Percentiles rank a stretch among this genome's conserved stretches.
phyloP scores from a whole-genome alignment of 2,797 vertebrate genomes.

The Oreortyx pictus region DNA sequence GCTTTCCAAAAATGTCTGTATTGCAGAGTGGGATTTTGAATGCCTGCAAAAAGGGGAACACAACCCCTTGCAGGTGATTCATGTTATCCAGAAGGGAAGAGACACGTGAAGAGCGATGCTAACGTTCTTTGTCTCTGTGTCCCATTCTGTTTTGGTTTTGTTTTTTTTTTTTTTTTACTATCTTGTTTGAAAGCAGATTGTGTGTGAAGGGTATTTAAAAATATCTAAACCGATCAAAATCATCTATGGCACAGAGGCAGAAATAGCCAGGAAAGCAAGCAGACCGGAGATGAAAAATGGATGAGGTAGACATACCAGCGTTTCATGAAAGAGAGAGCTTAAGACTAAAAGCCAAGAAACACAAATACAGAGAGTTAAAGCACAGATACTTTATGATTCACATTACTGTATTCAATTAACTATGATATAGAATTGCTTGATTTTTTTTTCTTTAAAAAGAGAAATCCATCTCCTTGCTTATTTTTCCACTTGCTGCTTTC shows the following conservation, averaged over 20 bases:
- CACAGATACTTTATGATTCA: slow-evolving; percentile 45
- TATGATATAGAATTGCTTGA: slow-evolving; percentile 10
- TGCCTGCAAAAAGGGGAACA: background rate
- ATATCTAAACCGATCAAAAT: slow-evolving; percentile 65
- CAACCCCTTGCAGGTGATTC: background rate
- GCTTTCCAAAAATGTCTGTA: background rate
- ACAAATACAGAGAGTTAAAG: slow-evolving; percentile 66
- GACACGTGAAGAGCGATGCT: background rate
- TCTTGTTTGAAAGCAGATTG: slow-evolving; percentile 56
- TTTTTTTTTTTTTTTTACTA: slow-evolving; percentile 9
- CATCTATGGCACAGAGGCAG: slow-evolving; percentile 51
- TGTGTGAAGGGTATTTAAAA: slow-evolving; percentile 55
- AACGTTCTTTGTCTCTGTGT: background rate
- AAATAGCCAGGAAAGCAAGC: slow-evolving; percentile 52
- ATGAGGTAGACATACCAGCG: slow-evolving; percentile 32
- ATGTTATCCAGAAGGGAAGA: background rate
- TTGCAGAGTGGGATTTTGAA: background rate
- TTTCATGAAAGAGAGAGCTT: slow-evolving; percentile 50
- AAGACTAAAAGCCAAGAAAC: slow-evolving; percentile 48
- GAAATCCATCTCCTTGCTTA: slow-evolving; percentile 63
- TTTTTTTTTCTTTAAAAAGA: slow-evolving; percentile 57
- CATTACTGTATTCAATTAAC: slow-evolving; percentile 59
- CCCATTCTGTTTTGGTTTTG: slow-evolving; percentile 8
- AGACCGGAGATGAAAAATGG: slow-evolving; percentile 59
- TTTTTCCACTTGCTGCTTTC: slow-evolving; percentile 71